Conservation (phyloP, 2,113 vertebrate genomes). For the Chloebia gouldiae region DNA sequence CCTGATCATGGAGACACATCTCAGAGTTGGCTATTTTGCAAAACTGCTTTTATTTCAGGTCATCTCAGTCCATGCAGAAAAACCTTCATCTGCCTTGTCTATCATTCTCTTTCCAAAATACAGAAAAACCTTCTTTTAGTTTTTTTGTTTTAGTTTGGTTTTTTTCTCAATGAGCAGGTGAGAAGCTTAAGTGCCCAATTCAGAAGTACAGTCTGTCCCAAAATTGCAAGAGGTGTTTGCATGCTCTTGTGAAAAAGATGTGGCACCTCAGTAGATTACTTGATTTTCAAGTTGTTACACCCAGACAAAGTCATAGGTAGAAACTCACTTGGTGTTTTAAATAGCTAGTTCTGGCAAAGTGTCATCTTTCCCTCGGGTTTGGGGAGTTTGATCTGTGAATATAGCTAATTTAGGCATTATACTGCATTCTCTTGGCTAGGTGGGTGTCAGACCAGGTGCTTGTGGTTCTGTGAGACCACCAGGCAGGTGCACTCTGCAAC, state of each 20-base stretch:
- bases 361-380: neutral
- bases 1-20: neutral
- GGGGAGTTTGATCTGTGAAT: neutral
- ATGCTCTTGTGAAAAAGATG: neutral
- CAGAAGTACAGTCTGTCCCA: neutral
- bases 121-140: neutral
- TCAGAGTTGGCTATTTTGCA: neutral
- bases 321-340: neutral
- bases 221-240: neutral
- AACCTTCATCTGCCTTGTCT: neutral
- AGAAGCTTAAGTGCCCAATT: neutral
- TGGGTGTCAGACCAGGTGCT: neutral
- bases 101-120: neutral
- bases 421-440: neutral
- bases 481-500: neutral
- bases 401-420: neutral
- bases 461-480: accelerated
- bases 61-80: neutral
- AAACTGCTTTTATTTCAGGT: neutral
- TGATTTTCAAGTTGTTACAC: neutral
- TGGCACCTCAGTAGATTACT: neutral
- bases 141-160: too few species aligned
- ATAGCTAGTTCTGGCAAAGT: neutral
- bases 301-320: accelerated
- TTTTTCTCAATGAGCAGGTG: neutral